Base-by-base conservation (phyloP, 92 coral and sea anemone species). In the Nematostella vectensis region DNA sequence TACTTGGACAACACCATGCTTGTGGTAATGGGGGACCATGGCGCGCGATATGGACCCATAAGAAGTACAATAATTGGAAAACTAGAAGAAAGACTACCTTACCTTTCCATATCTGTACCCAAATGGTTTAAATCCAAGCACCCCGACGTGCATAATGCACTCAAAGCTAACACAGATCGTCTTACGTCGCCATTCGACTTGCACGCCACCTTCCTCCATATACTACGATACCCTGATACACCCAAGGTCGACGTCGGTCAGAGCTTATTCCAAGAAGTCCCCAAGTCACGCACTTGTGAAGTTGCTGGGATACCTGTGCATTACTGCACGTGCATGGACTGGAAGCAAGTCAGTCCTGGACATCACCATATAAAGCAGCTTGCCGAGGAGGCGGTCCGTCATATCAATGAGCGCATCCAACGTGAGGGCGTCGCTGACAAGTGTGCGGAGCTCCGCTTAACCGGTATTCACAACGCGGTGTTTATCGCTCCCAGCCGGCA, bases 131-230 rank as follows among this genome's bases (percentile, higher is more conserved):
- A 57, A 26, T 26, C 28, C 23, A 55, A 70, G 21, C 74, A 61
- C 31, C 87, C 87, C 1, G 70, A 68, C 0, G 31, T 74, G 0
- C 18, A 25, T n/a, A 23, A 59, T 16, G 54, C 63, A 23, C 57
- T 80, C 13, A 25, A 58, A 36, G 49, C 25, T 3, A 80, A 80
- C 52, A 50, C 62, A 25, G 31, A 74, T 0, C 50, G 74, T 0
- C 36, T 80, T 44, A 80, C 81, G 0, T 52, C 87, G 2, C 87
- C 87, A 0, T 80, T 33, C 27, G 87, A 80, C 54, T 55, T 80
- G 0, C 81, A 80, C 25, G 87, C 87, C 29, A 74, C 81, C 2
- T 25, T 80, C 2, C 59, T 61, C n/a, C 87, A 80, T 27, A 37
- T 80, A 11, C 69, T 80, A 11, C 45, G 67, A 0, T 48, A 73